Evolutionary conservation across 2,113 vertebrate species (phyloP).

Genomic region (Reinhardtius hippoglossoides): DNA sequence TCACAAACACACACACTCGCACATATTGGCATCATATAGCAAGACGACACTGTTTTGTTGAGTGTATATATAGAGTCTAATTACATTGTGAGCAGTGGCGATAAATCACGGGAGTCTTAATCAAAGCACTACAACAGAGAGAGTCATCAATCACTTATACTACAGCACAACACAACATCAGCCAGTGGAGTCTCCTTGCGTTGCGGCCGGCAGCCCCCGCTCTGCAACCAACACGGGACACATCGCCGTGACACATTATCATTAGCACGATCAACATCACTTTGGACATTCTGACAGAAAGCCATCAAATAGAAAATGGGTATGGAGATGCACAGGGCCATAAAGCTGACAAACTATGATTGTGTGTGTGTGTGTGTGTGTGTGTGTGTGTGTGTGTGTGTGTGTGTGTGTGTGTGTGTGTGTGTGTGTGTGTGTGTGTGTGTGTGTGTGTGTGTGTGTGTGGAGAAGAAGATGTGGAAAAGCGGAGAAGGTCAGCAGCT

Average conservation of each 20-base stretch:
- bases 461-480: background rate
- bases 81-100: slow-evolving; percentile 76
- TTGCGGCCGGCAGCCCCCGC: slow-evolving; percentile 45
- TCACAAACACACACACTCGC: slow-evolving; percentile 33
- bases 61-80: slow-evolving; percentile 75
- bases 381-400: no score
- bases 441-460: no score
- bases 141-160: slow-evolving; percentile 82
- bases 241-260: slow-evolving; percentile 68
- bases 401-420: no score
- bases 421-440: no score
- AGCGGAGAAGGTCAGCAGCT: slow-evolving; percentile 2
- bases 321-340: slow-evolving; percentile 49
- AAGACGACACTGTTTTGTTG: slow-evolving; percentile 60
- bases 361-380: background rate
- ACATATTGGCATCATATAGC: slow-evolving; percentile 44
- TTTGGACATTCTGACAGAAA: slow-evolving; percentile 64
- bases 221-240: slow-evolving; percentile 46
- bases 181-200: slow-evolving; percentile 51
- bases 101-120: slow-evolving; percentile 83
- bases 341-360: slow-evolving; percentile 45
- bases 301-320: slow-evolving; percentile 60
- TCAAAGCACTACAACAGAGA: slow-evolving; percentile 77
- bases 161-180: slow-evolving; percentile 63
- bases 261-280: slow-evolving; percentile 72